A percentile compares a stretch with the other conserved stretches of the same genome.
Evolutionary conservation across 2,888 invertebrate genomes (phyloP).

Genomic region (Allygus modestus): DNA sequence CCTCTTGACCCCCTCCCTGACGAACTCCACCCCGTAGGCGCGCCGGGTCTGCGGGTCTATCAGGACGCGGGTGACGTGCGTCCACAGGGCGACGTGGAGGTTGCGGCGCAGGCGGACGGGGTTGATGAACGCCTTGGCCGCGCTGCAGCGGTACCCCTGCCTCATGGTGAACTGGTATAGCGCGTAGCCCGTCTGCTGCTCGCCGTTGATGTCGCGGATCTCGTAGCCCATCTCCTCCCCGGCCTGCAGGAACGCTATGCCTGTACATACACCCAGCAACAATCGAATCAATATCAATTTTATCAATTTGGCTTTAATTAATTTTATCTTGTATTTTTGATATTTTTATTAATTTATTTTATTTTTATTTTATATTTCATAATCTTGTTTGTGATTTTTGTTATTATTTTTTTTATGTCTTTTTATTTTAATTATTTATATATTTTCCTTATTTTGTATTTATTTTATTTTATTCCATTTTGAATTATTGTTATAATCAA

Average conservation of each 20-base stretch:
- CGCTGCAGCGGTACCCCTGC: constrained; percentile 88
- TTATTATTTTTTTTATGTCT: too few species aligned
- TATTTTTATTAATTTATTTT: too few species aligned
- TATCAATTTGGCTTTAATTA: too few species aligned
- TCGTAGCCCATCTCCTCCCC: constrained; percentile 96
- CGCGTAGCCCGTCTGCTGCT: constrained; percentile 90
- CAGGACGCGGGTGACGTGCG: constrained; percentile 87
- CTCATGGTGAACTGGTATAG: constrained; percentile 94
- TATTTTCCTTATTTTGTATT: too few species aligned
- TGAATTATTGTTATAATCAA: too few species aligned
- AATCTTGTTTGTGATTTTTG: too few species aligned
- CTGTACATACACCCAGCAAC: constrained; percentile 65
- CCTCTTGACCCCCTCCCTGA: constrained; percentile 79
- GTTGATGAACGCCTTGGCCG: constrained; percentile 90
- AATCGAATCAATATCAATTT: too few species aligned
- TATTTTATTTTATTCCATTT: too few species aligned
- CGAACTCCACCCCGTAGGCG: constrained; percentile 89
- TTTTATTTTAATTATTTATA: too few species aligned
- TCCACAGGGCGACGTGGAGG: constrained; percentile 88
- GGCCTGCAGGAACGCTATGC: constrained; percentile 90
- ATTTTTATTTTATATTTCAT: too few species aligned
- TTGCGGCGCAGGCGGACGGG: constrained; percentile 87
- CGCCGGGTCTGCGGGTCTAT: constrained; percentile 84
- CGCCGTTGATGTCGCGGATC: constrained; percentile 90
- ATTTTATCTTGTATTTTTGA: too few species aligned